phyloP scores from a whole-genome alignment of 2,888 invertebrate species.

The Lycocerus yunnanus region DNA sequence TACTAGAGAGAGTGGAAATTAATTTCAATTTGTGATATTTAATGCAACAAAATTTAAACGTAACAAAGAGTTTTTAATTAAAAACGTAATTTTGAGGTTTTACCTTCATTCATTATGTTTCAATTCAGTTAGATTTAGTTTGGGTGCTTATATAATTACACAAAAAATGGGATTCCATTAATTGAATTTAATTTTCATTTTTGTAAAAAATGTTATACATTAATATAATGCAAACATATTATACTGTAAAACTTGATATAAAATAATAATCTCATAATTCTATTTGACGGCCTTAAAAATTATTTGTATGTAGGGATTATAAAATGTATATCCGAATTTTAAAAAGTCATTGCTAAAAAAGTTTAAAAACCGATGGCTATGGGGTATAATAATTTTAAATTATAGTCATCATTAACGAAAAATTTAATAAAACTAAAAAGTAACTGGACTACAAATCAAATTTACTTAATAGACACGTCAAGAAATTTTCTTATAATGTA shows the following conservation, averaged over 20 bases:
- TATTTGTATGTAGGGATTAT: not conserved
- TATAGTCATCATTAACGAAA: not conserved
- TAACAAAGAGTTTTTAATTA: not conserved
- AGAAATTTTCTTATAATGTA: constrained; percentile 35
- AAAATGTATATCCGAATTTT: not conserved
- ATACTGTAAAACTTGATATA: too few relatives aligned
- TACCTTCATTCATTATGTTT: not conserved
- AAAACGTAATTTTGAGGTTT: not conserved
- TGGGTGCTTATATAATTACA: not conserved
- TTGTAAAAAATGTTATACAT: too few relatives aligned
- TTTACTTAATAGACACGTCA: constrained; percentile 7
- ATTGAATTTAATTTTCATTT: not conserved
- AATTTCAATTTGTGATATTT: not conserved
- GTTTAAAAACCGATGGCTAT: not conserved
- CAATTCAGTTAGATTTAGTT: not conserved
- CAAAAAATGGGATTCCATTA: not conserved
- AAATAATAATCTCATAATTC: not conserved
- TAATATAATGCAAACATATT: too few relatives aligned
- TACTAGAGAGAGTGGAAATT: not conserved
- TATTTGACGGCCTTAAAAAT: not conserved
- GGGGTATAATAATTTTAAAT: not conserved
- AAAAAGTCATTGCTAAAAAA: not conserved
- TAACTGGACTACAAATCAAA: constrained; percentile 14
- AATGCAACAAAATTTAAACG: not conserved
- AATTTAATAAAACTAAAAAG: not conserved